Base-by-base conservation (phyloP, 1,140 invertebrate genomes). In the Drosophila sproati region DNA sequence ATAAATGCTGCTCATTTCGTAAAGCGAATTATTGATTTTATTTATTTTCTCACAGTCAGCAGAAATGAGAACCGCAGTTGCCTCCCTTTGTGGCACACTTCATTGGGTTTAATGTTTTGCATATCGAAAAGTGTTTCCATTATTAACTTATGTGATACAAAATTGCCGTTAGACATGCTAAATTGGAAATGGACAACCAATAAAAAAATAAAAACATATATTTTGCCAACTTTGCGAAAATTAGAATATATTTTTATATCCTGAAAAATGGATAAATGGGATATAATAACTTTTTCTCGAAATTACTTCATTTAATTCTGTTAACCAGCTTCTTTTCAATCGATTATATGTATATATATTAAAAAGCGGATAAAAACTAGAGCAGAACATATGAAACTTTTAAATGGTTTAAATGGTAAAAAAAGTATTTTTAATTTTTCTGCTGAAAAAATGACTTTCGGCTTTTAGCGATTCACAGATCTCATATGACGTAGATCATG, bases 1-100 rank as follows among this genome's bases (percentile, higher is more conserved):
- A 41, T 41, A 43, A 43, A 43, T 43, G 10, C 39, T 43, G 39
- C 2, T 43, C 10, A 43, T n/a, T 37, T 43, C 10, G 4, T 8
- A 4, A 43, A 43, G 39, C 39, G 39, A n/a, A n/a, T 43, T 43
- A 43, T 43, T 43, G 39, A 43, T 43, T 43, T 43, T n/a, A 7
- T n/a, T 43, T 43, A n/a, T 43, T 43, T n/a, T 43, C 10, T 43
- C 39, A 43, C 39, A 43, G n/a, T 43, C 39, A 43, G 39, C 39
- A 43, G n/a, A 3, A 43, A 34, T 34, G 34, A 5, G 34, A 63
- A 8, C 20, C 7, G 34, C 56, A 51, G 31, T 52, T 61, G 35
- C 31, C 31, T 5, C 5, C 31, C 7, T 57, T 57, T 57, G 55
- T 57, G 55, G 39, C 28, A 8, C 41, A 43, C 39, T 43, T 43